These are phyloP conservation scores for Gerris lacustris DNA, from an alignment of 2,888 invertebrate genomes.

Conservation along the genomic window DNA sequence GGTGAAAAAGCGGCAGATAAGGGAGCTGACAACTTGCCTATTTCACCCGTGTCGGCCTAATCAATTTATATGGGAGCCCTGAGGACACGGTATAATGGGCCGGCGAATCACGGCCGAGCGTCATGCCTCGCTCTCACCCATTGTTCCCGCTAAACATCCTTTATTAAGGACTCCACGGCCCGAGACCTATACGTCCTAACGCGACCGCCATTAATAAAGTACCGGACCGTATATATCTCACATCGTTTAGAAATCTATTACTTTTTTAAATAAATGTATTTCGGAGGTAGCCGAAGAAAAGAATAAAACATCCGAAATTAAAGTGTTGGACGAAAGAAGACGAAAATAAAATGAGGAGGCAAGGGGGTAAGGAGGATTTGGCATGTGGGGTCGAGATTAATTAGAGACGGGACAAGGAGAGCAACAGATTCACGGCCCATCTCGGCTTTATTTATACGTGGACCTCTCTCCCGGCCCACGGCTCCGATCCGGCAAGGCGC, in stretches of 20 bases:
- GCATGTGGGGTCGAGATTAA: slow-evolving; percentile 1
- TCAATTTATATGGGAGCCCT: background rate
- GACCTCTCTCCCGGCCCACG: background rate
- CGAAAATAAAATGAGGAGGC: background rate
- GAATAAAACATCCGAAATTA: background rate
- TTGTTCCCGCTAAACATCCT: slow-evolving; percentile 1
- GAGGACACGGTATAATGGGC: background rate
- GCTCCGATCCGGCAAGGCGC: background rate
- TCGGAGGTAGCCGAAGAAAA: background rate
- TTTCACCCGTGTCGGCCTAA: background rate
- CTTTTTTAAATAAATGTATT: background rate
- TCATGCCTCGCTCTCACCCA: background rate
- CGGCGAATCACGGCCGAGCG: background rate
- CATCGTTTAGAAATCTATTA: slow-evolving; percentile 2
- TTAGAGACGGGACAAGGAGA: background rate
- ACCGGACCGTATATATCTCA: background rate
- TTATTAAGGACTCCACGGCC: background rate
- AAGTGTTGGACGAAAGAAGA: background rate
- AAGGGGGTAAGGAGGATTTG: background rate
- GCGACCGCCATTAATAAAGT: background rate
- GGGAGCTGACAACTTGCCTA: slow-evolving; percentile 3
- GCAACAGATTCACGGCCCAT: background rate
- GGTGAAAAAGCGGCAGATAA: background rate
- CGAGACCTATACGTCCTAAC: background rate
- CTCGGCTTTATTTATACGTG: background rate